Evolutionary conservation across 2,888 invertebrate genomes (phyloP).

Genomic region (Scotopteryx bipunctaria): DNA sequence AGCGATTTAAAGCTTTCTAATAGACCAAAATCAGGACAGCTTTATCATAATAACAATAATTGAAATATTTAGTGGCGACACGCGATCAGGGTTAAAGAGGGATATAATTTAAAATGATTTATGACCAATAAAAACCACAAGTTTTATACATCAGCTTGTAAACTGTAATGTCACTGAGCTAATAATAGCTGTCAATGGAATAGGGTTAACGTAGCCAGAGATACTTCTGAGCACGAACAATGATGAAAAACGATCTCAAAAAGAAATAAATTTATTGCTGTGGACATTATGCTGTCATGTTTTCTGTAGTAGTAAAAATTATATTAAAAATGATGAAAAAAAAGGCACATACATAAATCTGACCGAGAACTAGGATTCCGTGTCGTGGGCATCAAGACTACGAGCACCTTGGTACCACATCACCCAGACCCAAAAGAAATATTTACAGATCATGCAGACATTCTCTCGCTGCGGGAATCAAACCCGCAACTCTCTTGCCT

Average conservation of each 20-base stretch:
- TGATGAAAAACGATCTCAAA: constrained; percentile 3
- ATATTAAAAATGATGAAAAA: too few species aligned
- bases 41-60: constrained; percentile 68
- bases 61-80: constrained; percentile 71
- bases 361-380: too few species aligned
- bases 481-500: too few species aligned
- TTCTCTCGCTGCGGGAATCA: too few species aligned
- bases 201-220: constrained; percentile 10
- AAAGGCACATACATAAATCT: too few species aligned
- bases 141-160: constrained; percentile 37
- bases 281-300: constrained; percentile 1
- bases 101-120: constrained; percentile 52
- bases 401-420: too few species aligned
- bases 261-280: constrained; percentile 3
- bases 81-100: constrained; percentile 57
- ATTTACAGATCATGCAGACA: too few species aligned
- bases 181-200: constrained; percentile 30
- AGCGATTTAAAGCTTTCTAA: constrained; percentile 51
- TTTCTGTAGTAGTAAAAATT: too few species aligned
- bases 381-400: too few species aligned
- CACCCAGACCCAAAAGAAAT: too few species aligned
- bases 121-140: constrained; percentile 38
- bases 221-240: constrained; percentile 7
- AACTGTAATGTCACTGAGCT: constrained; percentile 37
- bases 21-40: constrained; percentile 47